These are phyloP conservation scores for Patella pellucida DNA, from an alignment of 2,888 invertebrate genomes.

Conservation along the genomic window DNA sequence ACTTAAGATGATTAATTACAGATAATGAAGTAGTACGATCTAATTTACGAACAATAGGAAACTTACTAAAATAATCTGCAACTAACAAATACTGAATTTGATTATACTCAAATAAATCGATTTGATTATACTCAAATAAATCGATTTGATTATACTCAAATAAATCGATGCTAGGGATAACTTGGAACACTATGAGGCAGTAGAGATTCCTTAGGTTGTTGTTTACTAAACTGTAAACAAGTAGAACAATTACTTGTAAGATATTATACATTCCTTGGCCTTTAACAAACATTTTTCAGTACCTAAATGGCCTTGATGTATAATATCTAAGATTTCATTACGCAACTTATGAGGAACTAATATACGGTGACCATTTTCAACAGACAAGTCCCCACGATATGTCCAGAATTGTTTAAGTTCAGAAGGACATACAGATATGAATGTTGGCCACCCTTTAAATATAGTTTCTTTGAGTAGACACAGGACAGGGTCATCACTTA, in stretches of 20 bases:
- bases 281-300: too few relatives aligned
- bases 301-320: conserved; percentile 16
- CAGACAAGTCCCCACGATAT: background rate
- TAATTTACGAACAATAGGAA: too few relatives aligned
- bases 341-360: background rate
- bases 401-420: too few relatives aligned
- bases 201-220: background rate
- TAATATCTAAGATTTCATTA: background rate
- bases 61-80: too few relatives aligned
- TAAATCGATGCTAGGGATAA: background rate
- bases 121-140: background rate
- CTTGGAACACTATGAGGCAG: background rate
- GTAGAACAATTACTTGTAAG: background rate
- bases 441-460: background rate
- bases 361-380: background rate
- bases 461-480: background rate
- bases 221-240: background rate
- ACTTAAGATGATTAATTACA: too few relatives aligned
- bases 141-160: background rate
- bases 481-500: background rate
- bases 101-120: background rate
- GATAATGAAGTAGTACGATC: too few relatives aligned
- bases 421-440: background rate
- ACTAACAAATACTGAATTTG: too few relatives aligned
- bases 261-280: too few relatives aligned